Conservation (phyloP, 2,797 vertebrate species). For the Paguma larvata region DNA sequence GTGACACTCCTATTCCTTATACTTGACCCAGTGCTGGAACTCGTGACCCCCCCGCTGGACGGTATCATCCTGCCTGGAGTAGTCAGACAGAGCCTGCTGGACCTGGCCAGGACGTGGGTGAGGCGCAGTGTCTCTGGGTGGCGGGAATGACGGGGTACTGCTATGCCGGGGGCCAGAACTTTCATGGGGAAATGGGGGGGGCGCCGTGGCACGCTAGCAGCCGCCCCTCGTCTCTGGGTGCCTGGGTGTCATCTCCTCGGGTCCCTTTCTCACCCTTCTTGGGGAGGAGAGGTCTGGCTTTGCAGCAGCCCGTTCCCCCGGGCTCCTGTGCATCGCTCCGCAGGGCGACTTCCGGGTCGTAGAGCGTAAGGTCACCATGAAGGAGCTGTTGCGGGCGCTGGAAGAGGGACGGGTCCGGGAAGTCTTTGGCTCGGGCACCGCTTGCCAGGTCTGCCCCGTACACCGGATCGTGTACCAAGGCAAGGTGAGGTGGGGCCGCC, state of each 20-base stretch:
- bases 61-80: slow-evolving; percentile 95
- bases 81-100: slow-evolving; percentile 94
- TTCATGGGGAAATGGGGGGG: background rate
- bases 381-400: slow-evolving; percentile 90
- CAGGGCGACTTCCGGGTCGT: slow-evolving; percentile 94
- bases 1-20: background rate
- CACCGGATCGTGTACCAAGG: slow-evolving; percentile 92
- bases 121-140: background rate
- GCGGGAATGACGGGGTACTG: background rate
- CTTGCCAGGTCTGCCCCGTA: slow-evolving; percentile 95
- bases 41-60: slow-evolving; percentile 93
- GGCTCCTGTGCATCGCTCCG: rapidly evolving
- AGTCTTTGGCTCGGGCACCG: slow-evolving; percentile 94
- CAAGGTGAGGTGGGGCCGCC: slow-evolving; percentile 84
- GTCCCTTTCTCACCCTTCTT: background rate
- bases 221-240: background rate
- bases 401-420: slow-evolving; percentile 90
- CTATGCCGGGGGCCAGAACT: background rate
- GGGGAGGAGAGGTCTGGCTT: background rate
- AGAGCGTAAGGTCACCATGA: slow-evolving; percentile 90
- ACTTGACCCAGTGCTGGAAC: slow-evolving; percentile 89
- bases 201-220: background rate
- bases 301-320: no score
- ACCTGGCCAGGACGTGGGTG: slow-evolving; percentile 93
- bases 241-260: background rate